These are phyloP conservation scores for Ectropis crepuscularia DNA, from an alignment of 2,888 invertebrate genomes.

Conservation along the genomic window DNA sequence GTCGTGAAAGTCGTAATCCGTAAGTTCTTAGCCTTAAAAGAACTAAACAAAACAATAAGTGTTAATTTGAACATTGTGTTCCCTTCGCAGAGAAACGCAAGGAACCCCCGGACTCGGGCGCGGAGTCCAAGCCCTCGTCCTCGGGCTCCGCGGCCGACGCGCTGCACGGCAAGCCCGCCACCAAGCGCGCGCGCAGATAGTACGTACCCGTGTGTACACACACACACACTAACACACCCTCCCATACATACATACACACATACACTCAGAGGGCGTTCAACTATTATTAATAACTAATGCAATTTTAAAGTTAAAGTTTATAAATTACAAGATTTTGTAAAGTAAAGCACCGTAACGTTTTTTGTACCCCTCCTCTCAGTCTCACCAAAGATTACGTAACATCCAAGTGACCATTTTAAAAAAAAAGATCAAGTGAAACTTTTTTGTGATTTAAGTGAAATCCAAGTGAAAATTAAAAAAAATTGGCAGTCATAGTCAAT, in stretches of 20 bases:
- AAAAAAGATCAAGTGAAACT: too few relatives aligned
- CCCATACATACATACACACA: neutral
- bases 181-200: slow-evolving; percentile 91
- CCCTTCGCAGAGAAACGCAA: slow-evolving; percentile 90
- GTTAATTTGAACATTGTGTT: neutral
- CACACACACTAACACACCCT: neutral
- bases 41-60: too few relatives aligned
- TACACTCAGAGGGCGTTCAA: neutral
- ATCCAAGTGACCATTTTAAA: too few relatives aligned
- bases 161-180: slow-evolving; percentile 62
- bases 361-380: too few relatives aligned
- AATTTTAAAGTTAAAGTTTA: neutral
- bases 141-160: slow-evolving; percentile 76
- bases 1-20: too few relatives aligned
- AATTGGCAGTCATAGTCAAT: too few relatives aligned
- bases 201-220: too few relatives aligned
- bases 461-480: too few relatives aligned
- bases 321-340: neutral
- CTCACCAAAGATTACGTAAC: too few relatives aligned
- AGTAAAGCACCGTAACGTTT: neutral
- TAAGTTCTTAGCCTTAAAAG: too few relatives aligned
- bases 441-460: too few relatives aligned
- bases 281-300: neutral
- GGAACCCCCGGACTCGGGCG: slow-evolving; percentile 90
- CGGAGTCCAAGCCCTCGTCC: slow-evolving; percentile 80